Base-by-base conservation (phyloP, 2,113 vertebrate species). In the Micronisus gabar region DNA sequence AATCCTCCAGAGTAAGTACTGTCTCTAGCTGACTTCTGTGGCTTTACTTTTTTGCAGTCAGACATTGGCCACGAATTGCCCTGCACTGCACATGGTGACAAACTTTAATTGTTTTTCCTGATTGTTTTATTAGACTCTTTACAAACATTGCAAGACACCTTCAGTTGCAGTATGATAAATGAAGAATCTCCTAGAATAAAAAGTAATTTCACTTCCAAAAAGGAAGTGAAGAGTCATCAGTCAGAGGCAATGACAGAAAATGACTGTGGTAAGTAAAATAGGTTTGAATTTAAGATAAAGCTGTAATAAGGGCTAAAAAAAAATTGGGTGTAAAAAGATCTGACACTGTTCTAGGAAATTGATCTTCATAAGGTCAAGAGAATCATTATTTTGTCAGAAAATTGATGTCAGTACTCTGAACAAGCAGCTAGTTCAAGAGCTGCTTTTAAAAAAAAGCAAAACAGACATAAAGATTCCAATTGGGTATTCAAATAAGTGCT, bases 1-100 rank as follows among this genome's bases (percentile, higher is more conserved):
- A 80, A 70, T 88, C 40, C 91, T 88, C 15, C 98, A 97, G 78
- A 97, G 98, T 97, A 95, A 98, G 80, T 98, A 4, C 13, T 88
- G 62, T 50, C 94, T 79, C 65, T 79, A 90, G 72, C 45, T 97
- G 85, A 95, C 87, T 87, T 93, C 86, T 91, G 95, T 55, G 21
- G 32, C 30, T 58, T 50, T 25, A 22, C 15, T 63, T 55, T 26
- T 50, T 70, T 43, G 41, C 17, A 21, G 13, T 80, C 83, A 73
- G 62, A 40, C 25, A 11, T 5, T 36, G 71, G 22, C 26, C 29
- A 34, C 36, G 58, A 38, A n/a, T 56, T 50, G 43, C 48, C 41
- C n/a, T 45, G 48, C 32, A 8, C 15, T 81, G 78, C 27, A 75
- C n/a, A 34, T 84, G 13, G 6, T 48, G 45, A 34, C 55, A 25